Base-by-base conservation (phyloP, 2,113 vertebrate genomes). In the Ascaphus truei region DNA sequence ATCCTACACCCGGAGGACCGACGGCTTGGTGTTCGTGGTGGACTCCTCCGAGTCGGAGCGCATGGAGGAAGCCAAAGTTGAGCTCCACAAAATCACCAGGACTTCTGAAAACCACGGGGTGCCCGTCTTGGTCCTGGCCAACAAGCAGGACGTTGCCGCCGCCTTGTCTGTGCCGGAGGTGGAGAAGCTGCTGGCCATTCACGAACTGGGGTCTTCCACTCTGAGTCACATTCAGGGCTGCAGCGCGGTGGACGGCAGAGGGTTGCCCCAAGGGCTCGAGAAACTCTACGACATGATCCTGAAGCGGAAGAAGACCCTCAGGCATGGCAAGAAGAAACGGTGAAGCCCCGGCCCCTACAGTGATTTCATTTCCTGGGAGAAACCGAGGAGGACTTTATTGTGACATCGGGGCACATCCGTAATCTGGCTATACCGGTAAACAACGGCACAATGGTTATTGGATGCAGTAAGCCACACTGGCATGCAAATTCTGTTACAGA, bases 261-360 rank as follows among this genome's bases (percentile, higher is more conserved):
- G 94, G 0, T 83, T 96, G 52, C 92, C 94, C 73, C 76, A 76
- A 0, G 93, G 91, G 27, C 87, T 96, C 43, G 93, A 95, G 77
- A 94, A 90, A 67, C 89, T 96, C 2, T 90, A 96, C 0, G 92
- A 95, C 66, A 94, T 96, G 94, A 96, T 96, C 60, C 80, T 94
- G 3, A 93, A 91, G 82, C 83, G 91, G 74, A 95, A 91, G 83
- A 96, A 93, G 80, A 84, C 84, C 18, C 76, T 91, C 62, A 89
- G 90, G 66, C 82, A 83, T 77, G 81, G 88, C 80, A 90, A 84
- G 80, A 92, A 80, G 53, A 92, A 84, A 75, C 91, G 90, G 83
- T 95, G 90, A 94, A 63, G 11, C 3, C 1, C 6, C 6, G 5
- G 10, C 3, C 13, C 5, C n/a, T n/a, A n/a, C n/a, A n/a, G n/a